These are phyloP conservation scores for Brienomyrus brachyistius DNA, from an alignment of 2,113 vertebrate genomes.

Conservation along the genomic window DNA sequence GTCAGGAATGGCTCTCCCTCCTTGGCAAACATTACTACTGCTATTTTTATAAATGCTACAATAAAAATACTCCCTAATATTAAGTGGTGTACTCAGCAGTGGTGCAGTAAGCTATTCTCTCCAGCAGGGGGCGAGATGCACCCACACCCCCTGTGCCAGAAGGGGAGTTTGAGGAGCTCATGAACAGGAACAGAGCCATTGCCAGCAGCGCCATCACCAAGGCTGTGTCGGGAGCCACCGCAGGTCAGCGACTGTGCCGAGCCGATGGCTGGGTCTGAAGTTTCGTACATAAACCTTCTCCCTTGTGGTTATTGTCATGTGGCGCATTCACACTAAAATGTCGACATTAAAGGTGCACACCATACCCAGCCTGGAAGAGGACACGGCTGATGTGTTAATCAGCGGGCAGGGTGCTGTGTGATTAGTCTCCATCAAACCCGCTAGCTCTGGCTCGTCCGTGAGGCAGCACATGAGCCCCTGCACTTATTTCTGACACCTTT, in stretches of 20 bases:
- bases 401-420: neutral
- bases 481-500: neutral
- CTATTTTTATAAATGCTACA: neutral
- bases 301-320: neutral
- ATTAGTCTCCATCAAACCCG: neutral
- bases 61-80: neutral
- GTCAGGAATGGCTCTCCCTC: neutral
- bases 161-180: conserved; percentile 83
- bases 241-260: conserved; percentile 58
- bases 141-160: conserved; percentile 54
- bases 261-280: neutral
- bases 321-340: neutral
- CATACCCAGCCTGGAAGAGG: neutral
- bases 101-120: neutral
- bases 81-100: neutral
- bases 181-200: conserved; percentile 87
- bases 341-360: neutral
- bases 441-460: neutral
- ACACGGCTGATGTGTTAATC: neutral
- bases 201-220: conserved; percentile 93
- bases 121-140: conserved; percentile 61
- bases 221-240: conserved; percentile 82
- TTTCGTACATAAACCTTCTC: neutral
- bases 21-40: neutral
- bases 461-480: neutral